Base-by-base conservation (phyloP, 1,140 invertebrate species). In the Bombus huntii region DNA sequence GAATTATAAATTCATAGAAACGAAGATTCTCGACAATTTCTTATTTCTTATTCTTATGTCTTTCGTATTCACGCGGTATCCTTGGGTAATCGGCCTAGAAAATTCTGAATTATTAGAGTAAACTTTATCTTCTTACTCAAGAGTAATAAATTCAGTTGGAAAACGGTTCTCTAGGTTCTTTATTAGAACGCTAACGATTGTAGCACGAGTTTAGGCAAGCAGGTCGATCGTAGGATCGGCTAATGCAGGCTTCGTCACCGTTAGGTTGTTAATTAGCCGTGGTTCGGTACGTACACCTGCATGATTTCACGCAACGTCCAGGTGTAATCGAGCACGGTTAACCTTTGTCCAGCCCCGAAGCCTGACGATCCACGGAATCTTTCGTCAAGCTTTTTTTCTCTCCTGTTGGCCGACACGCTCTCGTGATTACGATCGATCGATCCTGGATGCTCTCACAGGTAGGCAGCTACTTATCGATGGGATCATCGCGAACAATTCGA, bases 221-320 rank as follows among this genome's bases (percentile, higher is more conserved):
- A 31, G 81, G 77, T 88, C 77, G 47, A 83, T 76, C 39, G 76
- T 76, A 70, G 59, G 81, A 88, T 79, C 79, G 76, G 65, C 70
- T 89, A 88, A 88, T 80, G 87, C 70, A 80, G 76, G 84, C 77
- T 66, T 89, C 88, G 72, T 77, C 87, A 73, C 78, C 87, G 84
- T 89, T 86, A 84, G 72, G 66, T 78, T 83, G 88, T 90, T 88
- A 91, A 91, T 92, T 90, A 91, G 89, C 77, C 53, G 84, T 83
- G 85, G 82, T 77, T 74, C 31, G 72, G 76, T 84, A 72, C 82
- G 87, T 80, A 88, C 85, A 90, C 83, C 83, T 88, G 88, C 83
- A 86, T 89, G 91, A 93, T 93, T 94, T 94, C 93, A 93, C 91
- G 92, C 92, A 88, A 82, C 73, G 82, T 86, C 74, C 81, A 78